Evolutionary conservation across 2,888 invertebrate species (phyloP).

Genomic region (Heliconius hortense): DNA sequence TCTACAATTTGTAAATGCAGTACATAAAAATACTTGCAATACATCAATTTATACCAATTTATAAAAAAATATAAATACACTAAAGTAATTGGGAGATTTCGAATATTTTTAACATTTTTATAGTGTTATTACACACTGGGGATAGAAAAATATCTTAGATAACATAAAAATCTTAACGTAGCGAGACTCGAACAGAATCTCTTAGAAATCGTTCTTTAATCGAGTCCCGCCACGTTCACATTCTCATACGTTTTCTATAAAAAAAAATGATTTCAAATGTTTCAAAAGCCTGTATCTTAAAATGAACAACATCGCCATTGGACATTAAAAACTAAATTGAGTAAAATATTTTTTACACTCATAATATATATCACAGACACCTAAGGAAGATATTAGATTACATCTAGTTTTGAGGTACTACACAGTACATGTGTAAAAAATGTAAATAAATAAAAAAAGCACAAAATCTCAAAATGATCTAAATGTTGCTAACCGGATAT

Average conservation of each 20-base stretch:
- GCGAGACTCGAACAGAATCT: neutral
- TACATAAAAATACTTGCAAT: constrained; percentile 50
- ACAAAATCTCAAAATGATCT: constrained; percentile 60
- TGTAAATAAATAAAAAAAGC: constrained; percentile 65
- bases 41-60: constrained; percentile 40
- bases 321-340: constrained; percentile 50
- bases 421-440: constrained; percentile 55
- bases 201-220: neutral
- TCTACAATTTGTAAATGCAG: constrained; percentile 65
- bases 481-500: constrained; percentile 34
- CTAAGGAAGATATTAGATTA: constrained; percentile 73
- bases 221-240: neutral
- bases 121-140: neutral
- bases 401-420: constrained; percentile 68
- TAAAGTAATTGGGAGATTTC: constrained; percentile 48
- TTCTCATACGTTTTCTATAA: neutral
- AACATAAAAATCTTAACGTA: neutral
- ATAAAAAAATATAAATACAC: constrained; percentile 42
- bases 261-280: constrained; percentile 25
- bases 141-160: neutral
- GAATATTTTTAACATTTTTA: constrained; percentile 24
- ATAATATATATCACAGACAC: constrained; percentile 77
- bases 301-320: constrained; percentile 37
- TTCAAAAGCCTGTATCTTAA: constrained; percentile 41
- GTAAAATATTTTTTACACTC: constrained; percentile 59